phyloP scores from a whole-genome alignment of 2,113 vertebrate genomes.

The Accipiter virgatus region DNA sequence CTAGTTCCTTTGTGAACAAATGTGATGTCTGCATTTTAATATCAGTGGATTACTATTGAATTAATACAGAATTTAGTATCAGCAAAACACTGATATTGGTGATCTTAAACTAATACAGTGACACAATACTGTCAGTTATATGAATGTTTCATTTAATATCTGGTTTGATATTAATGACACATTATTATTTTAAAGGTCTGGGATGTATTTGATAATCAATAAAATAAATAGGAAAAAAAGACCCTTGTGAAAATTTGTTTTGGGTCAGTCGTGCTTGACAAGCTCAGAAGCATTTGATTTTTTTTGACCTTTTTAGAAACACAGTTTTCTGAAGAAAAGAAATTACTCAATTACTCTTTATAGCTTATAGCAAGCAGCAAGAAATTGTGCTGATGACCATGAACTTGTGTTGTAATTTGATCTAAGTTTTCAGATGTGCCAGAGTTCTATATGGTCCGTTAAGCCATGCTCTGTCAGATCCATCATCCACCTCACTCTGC shows the following conservation, averaged over 20 bases:
- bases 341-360: background rate
- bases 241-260: background rate
- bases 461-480: background rate
- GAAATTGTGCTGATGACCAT: background rate
- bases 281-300: background rate
- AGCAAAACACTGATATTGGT: background rate
- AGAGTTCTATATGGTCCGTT: background rate
- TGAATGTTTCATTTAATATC: background rate
- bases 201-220: background rate
- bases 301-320: background rate
- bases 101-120: background rate
- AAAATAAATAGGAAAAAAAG: background rate
- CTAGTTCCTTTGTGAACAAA: background rate
- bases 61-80: background rate
- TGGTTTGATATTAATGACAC: background rate
- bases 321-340: background rate
- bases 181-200: background rate
- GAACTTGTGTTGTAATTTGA: background rate
- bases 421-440: background rate
- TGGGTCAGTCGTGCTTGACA: background rate
- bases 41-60: background rate
- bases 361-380: background rate
- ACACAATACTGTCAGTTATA: background rate
- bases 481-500: background rate
- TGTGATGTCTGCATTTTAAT: background rate